These are phyloP conservation scores for Mya arenaria DNA, from an alignment of 1,140 invertebrate species.

Conservation along the genomic window DNA sequence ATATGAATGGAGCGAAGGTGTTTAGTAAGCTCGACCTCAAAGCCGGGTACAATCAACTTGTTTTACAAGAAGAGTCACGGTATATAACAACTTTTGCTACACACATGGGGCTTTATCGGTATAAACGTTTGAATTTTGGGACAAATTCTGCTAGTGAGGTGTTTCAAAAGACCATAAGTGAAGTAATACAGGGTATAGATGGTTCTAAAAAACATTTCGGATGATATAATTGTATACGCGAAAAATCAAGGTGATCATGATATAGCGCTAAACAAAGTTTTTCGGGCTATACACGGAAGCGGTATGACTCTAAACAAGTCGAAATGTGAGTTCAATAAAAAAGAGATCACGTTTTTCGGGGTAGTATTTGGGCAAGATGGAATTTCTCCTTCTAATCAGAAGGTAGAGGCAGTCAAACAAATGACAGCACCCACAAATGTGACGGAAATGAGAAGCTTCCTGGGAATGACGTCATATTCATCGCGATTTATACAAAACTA, in stretches of 20 bases:
- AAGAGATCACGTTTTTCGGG: slow-evolving; percentile 8
- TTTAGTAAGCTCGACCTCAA: slow-evolving; percentile 71
- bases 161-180: no score
- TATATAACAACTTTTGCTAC: slow-evolving; percentile 60
- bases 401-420: slow-evolving; percentile 72
- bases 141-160: no score
- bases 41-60: slow-evolving; percentile 69
- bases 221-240: no score
- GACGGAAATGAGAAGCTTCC: slow-evolving; percentile 50
- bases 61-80: slow-evolving; percentile 62
- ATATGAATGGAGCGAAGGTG: slow-evolving; percentile 64
- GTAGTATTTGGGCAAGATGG: neutral
- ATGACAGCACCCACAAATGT: slow-evolving; percentile 22
- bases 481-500: slow-evolving; percentile 49
- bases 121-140: no score
- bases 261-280: neutral
- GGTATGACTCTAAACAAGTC: slow-evolving; percentile 13
- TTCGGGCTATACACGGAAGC: neutral
- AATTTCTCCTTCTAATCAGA: no score
- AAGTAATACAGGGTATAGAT: no score
- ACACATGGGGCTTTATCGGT: slow-evolving; percentile 26
- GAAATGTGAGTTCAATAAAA: slow-evolving; percentile 18
- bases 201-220: slow-evolving; percentile 22
- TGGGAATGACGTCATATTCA: slow-evolving; percentile 58
- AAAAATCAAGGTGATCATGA: slow-evolving; percentile 7